Evolutionary conservation across 2,113 vertebrate species (phyloP).

Genomic region (Ariopsis seemanni): DNA sequence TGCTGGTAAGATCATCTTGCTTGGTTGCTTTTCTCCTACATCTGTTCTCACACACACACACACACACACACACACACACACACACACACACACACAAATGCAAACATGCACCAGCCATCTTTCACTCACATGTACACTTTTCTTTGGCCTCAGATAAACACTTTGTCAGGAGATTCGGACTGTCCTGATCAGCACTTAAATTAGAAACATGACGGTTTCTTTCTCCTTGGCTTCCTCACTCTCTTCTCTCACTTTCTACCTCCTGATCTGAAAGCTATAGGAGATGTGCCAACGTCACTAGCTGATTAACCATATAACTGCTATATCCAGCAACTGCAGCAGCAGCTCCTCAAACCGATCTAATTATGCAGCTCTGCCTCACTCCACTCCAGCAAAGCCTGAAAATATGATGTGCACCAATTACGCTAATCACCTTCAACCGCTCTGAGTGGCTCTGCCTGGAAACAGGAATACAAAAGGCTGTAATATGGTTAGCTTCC

Average conservation of each 20-base stretch:
- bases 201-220: not conserved
- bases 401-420: constrained; percentile 53
- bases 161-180: not conserved
- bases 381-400: constrained; percentile 29
- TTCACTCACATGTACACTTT: not conserved
- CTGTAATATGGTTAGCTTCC: constrained; percentile 57
- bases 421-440: constrained; percentile 58
- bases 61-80: constrained; percentile 17
- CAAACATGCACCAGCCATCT: not conserved
- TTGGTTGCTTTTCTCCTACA: not conserved
- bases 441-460: constrained; percentile 50
- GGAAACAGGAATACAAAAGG: constrained; percentile 52
- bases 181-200: constrained; percentile 18
- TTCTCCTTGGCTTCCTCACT: no score
- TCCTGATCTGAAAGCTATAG: constrained; percentile 43
- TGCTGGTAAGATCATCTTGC: constrained; percentile 86
- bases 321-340: constrained; percentile 69
- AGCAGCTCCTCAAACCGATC: constrained; percentile 66
- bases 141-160: not conserved
- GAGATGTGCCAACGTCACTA: constrained; percentile 63
- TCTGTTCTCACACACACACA: constrained; percentile 8
- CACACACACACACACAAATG: constrained; percentile 24
- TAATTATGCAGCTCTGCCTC: constrained; percentile 59
- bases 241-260: not conserved
- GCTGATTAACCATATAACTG: constrained; percentile 65